phyloP scores from a whole-genome alignment of 1,140 invertebrate species.

The Monomorium pharaonis region DNA sequence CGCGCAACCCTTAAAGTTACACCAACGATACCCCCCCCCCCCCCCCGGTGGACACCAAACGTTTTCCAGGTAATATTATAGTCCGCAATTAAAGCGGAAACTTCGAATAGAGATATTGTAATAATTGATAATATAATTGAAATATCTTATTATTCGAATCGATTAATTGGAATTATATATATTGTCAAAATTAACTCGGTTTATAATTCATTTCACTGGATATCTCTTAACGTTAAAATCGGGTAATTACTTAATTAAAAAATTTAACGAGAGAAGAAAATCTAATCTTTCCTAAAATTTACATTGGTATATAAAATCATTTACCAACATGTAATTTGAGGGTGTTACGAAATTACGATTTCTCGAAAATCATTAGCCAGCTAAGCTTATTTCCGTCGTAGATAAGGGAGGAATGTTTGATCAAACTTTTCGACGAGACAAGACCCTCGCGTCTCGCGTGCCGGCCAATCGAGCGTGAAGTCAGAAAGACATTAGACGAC shows the following conservation, averaged over 20 bases:
- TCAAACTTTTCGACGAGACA: slow-evolving; percentile 9
- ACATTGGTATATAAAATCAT: background rate
- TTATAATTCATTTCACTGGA: background rate
- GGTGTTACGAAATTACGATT: background rate
- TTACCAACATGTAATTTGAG: no score
- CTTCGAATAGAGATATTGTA: slow-evolving; percentile 6
- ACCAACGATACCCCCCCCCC: slow-evolving; percentile 16
- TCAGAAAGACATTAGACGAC: slow-evolving; percentile 50
- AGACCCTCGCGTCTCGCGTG: slow-evolving; percentile 36
- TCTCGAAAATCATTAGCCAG: background rate
- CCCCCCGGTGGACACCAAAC: background rate
- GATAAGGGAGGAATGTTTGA: background rate
- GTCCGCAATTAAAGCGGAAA: slow-evolving; percentile 43
- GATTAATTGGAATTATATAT: background rate
- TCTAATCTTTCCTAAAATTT: background rate
- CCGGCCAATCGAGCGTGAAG: slow-evolving; percentile 62
- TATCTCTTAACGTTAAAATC: background rate
- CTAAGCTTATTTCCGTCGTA: background rate
- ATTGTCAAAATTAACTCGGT: background rate
- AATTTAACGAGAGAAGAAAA: background rate
- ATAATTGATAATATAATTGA: background rate
- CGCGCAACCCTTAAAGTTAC: slow-evolving; percentile 61
- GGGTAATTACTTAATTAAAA: background rate
- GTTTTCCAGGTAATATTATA: slow-evolving; percentile 50
- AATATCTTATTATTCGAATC: background rate